Conservation (phyloP, 2,113 vertebrate species). For the Circaetus gallicus region DNA sequence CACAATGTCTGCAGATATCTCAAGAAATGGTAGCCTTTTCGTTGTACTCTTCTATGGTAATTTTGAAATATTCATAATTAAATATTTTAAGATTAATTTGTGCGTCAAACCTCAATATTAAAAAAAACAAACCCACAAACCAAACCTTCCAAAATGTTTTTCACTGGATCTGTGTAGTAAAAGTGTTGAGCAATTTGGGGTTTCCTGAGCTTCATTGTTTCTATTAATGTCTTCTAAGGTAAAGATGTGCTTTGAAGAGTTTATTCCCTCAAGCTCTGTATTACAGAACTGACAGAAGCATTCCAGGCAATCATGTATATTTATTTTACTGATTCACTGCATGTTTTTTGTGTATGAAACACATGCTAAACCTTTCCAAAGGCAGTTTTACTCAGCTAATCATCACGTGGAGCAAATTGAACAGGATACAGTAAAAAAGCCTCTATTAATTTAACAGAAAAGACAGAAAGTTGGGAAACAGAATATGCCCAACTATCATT, state of each 20-base stretch:
- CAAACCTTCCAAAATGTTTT: not conserved
- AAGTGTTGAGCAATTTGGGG: not conserved
- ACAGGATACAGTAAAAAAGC: not conserved
- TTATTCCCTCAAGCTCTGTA: not conserved
- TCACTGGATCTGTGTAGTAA: not conserved
- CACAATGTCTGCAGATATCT: not conserved
- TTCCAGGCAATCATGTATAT: slow-evolving; percentile 18
- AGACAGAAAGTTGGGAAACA: not conserved
- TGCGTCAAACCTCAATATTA: not conserved
- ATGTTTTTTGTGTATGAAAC: slow-evolving; percentile 24
- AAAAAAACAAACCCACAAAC: not conserved
- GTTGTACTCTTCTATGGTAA: not conserved
- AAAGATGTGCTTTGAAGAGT: slow-evolving; percentile 32
- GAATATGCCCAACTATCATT: not conserved
- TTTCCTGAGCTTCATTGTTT: not conserved
- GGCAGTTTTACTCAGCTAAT: slow-evolving; percentile 7
- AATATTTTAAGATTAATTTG: slow-evolving; percentile 15
- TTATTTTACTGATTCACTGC: slow-evolving; percentile 14
- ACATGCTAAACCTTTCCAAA: slow-evolving; percentile 15
- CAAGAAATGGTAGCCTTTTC: not conserved
- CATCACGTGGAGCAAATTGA: slow-evolving; percentile 8
- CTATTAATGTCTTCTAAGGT: not conserved
- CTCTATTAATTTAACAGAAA: not conserved
- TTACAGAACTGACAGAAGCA: slow-evolving; percentile 4
- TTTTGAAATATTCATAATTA: not conserved